Evolutionary conservation across 2,797 vertebrate species (phyloP).

Genomic region (Pristis pectinata): DNA sequence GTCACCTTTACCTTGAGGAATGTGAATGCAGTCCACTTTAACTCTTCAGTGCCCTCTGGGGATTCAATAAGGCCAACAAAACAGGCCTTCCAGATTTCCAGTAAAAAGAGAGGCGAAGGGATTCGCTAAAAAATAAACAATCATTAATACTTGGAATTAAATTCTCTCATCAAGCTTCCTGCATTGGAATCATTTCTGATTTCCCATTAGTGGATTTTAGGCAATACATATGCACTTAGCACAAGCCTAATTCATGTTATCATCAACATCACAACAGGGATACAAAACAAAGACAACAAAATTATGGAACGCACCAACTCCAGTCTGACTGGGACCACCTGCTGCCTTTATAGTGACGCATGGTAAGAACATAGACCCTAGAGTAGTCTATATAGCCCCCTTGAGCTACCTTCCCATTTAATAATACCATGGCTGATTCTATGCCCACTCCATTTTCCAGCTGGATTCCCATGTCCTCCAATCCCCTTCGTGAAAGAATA

Average conservation of each 20-base stretch:
- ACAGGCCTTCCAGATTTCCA: slow-evolving; percentile 98
- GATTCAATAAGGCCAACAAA: slow-evolving; percentile 96
- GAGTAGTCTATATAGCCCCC: no score
- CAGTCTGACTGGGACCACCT: no score
- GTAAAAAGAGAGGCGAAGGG: slow-evolving; percentile 77
- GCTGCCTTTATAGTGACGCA: background rate
- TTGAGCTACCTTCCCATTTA: no score
- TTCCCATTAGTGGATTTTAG: background rate
- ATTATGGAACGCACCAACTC: background rate
- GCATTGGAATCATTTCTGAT: background rate
- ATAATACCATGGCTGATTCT: no score
- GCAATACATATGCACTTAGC: background rate
- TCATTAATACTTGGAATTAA: background rate
- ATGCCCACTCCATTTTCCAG: no score
- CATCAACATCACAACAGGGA: background rate
- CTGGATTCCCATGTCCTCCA: no score
- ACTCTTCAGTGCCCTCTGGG: slow-evolving; percentile 90
- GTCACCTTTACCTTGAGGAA: slow-evolving; percentile 77
- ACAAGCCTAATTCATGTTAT: background rate
- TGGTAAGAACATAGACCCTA: background rate
- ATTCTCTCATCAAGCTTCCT: background rate
- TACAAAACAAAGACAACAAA: background rate
- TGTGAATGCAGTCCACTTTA: slow-evolving; percentile 97
- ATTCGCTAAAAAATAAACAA: slow-evolving; percentile 63
- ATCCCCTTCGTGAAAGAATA: no score